These are phyloP conservation scores for Epizoanthus scotinus DNA, from an alignment of 92 coral and sea anemone genomes.

Conservation along the genomic window DNA sequence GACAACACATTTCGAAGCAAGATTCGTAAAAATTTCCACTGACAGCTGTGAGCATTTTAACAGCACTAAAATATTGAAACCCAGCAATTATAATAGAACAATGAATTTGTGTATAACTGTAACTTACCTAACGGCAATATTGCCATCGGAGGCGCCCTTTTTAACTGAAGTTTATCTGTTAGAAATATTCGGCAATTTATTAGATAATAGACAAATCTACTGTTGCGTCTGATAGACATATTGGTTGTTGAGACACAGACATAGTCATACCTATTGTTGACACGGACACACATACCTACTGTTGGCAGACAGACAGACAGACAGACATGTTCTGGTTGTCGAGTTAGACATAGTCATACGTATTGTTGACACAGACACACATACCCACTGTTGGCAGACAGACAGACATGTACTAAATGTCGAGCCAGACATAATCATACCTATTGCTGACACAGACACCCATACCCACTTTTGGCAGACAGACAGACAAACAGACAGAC, in stretches of 20 bases:
- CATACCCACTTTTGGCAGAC: constrained; percentile 75
- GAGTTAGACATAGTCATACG: too few species aligned
- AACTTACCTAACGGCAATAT: constrained; percentile 86
- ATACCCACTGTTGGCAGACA: constrained; percentile 66
- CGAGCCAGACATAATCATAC: too few species aligned
- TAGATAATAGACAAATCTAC: constrained; percentile 63
- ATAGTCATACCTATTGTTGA: too few species aligned
- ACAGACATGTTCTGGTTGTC: too few species aligned
- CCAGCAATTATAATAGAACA: neutral
- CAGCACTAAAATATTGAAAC: neutral
- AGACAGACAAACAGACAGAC: neutral
- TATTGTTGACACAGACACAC: constrained; percentile 10
- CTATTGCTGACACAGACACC: constrained; percentile 13
- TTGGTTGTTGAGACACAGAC: neutral
- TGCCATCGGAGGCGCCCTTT: constrained; percentile 94
- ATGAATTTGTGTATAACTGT: neutral
- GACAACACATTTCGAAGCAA: too few species aligned
- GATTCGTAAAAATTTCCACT: too few species aligned
- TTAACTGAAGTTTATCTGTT: constrained; percentile 87
- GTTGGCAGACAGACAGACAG: constrained; percentile 40
- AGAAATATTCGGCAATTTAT: neutral
- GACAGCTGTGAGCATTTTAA: too few species aligned
- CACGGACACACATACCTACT: neutral
- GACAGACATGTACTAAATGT: too few species aligned
- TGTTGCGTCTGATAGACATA: constrained; percentile 26